These are phyloP conservation scores for Horisme vitalbata DNA, from an alignment of 2,888 invertebrate species.

Conservation along the genomic window DNA sequence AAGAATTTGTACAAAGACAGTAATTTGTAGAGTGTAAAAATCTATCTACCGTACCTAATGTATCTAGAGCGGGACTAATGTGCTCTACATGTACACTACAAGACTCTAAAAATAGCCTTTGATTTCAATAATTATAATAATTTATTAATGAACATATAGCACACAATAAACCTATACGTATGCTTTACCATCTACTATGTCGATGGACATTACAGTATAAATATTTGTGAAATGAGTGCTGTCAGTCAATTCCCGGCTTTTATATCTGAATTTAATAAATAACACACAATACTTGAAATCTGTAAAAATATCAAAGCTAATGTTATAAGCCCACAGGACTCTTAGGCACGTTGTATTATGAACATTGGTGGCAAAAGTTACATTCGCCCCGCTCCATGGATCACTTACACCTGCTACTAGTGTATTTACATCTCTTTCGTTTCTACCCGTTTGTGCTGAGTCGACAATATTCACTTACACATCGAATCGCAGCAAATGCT, in stretches of 20 bases:
- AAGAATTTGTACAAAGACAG: conserved; percentile 35
- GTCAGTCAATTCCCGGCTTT: conserved; percentile 26
- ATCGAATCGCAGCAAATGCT: conserved; percentile 38
- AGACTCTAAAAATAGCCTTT: conserved; percentile 16
- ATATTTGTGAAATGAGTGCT: conserved; percentile 20
- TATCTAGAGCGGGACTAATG: conserved; percentile 66
- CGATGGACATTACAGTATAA: conserved; percentile 2
- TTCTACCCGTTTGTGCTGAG: conserved; percentile 46
- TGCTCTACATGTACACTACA: conserved; percentile 32
- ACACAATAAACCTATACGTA: not conserved
- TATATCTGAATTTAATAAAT: conserved; percentile 13
- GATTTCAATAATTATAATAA: conserved; percentile 4
- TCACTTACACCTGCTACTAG: conserved; percentile 38
- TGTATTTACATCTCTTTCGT: conserved; percentile 63
- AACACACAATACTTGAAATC: conserved; percentile 27
- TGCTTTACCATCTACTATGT: not conserved
- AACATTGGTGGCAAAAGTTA: conserved; percentile 46
- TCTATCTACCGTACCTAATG: conserved; percentile 49
- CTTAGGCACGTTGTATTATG: conserved; percentile 73
- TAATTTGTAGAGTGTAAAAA: conserved; percentile 54
- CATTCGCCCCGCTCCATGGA: conserved; percentile 63
- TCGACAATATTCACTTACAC: conserved; percentile 41
- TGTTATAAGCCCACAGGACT: conserved; percentile 61
- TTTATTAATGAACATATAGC: conserved; percentile 10
- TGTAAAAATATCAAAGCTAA: conserved; percentile 53